Evolutionary conservation across 2,113 vertebrate genomes (phyloP), one percentile per base, ranked within the genome.

Genomic region (Setophaga coronata): DNA sequence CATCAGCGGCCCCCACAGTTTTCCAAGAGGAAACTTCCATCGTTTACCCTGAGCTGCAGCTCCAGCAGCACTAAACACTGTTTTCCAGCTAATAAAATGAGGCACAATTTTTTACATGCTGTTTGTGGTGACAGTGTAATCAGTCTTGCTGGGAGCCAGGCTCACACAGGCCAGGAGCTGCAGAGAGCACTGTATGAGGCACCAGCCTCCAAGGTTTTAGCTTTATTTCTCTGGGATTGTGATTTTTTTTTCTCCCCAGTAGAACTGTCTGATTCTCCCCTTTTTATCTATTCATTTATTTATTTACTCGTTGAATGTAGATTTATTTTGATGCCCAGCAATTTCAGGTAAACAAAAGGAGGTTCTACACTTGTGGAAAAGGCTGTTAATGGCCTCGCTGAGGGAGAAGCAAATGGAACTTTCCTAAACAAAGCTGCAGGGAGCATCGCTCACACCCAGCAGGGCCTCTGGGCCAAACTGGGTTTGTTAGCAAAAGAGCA

Each of bases 281-380:
- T 9, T 31, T 43, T 83, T 56, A 48, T 83, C 80, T 83, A 92
- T 86, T 94, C 87, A 20, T 94, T 57, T 60, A 54, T 97, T 97
- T 95, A 87, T 97, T 91, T 97, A 61, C 94, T 40, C 12, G 0
- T 96, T 94, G 93, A 66, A 96, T 80, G 51, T 42, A 50, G 66
- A 91, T 82, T 80, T 84, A 91, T 94, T 96, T 95, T 34, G 45
- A 57, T 97, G 84, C 62, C 87, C 47, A 77, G 96, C 91, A 97
- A 96, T 76, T 92, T 96, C 94, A 97, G 96, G 97, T 93, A 95
- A 96, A 93, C 89, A 94, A 74, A 83, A 94, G 95, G 56, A 97
- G 85, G 28, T 83, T 64, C 61, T 38, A 3, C 29, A 25, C 82
- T 97, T 97, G 78, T 95, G 92, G 88, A 54, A 91, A 40, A 65